Evolutionary conservation across 2,797 vertebrate genomes (phyloP).

Genomic region (Tympanoctomys barrerae): DNA sequence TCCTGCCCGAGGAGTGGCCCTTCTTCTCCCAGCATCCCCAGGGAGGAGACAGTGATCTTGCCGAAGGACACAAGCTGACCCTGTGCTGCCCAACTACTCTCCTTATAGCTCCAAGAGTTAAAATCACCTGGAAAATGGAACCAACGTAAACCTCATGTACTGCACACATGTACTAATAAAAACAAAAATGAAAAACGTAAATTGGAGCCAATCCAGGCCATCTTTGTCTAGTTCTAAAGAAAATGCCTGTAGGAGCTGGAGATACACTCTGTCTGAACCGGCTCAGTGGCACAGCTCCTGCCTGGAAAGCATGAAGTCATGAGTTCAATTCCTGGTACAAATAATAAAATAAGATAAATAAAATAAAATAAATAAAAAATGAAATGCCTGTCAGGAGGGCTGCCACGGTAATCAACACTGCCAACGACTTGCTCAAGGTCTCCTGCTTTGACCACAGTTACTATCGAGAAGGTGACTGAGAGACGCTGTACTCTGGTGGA

Average conservation of each 20-base stretch:
- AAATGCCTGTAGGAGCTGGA: not conserved
- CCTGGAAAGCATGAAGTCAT: too few species aligned
- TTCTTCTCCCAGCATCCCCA: not conserved
- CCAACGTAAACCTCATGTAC: not conserved
- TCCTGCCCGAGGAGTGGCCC: not conserved
- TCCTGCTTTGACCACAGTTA: not conserved
- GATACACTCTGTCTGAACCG: too few species aligned
- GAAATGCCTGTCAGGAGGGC: not conserved
- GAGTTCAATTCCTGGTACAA: too few species aligned
- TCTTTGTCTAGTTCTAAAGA: constrained; percentile 30
- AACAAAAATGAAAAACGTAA: not conserved
- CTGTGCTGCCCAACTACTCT: not conserved
- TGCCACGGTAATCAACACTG: not conserved
- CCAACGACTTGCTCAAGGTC: not conserved
- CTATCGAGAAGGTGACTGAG: not conserved
- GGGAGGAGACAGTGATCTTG: not conserved
- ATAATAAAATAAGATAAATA: too few species aligned
- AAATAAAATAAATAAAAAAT: too few species aligned
- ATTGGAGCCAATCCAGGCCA: not conserved
- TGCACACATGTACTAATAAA: not conserved
- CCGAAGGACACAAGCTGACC: not conserved
- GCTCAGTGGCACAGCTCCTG: too few species aligned
- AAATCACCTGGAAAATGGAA: not conserved
- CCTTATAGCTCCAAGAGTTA: not conserved
- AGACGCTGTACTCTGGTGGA: not conserved